phyloP scores from a whole-genome alignment of 2,888 invertebrate genomes.

The Acleris sparsana region DNA sequence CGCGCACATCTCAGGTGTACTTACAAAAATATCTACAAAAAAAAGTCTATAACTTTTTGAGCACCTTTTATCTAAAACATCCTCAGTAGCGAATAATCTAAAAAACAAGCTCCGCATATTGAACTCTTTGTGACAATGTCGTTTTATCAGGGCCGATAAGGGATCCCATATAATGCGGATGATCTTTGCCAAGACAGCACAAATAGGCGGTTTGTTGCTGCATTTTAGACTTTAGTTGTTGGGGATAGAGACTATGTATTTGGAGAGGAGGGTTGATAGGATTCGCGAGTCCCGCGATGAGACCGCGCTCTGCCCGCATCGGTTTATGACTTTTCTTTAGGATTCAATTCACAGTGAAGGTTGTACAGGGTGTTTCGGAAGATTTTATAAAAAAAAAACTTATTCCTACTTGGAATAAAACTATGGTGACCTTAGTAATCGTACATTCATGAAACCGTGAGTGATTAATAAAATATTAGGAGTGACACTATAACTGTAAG shows the following conservation, averaged over 20 bases:
- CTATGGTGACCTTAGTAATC: too few relatives aligned
- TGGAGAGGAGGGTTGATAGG: slow-evolving; percentile 9
- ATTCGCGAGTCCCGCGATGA: slow-evolving; percentile 58
- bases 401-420: not conserved
- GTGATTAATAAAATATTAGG: too few relatives aligned
- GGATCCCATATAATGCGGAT: slow-evolving; percentile 45
- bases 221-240: slow-evolving; percentile 2
- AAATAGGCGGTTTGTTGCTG: not conserved
- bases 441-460: too few relatives aligned
- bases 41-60: not conserved
- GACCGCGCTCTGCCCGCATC: slow-evolving; percentile 69
- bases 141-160: slow-evolving; percentile 73
- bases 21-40: too few relatives aligned
- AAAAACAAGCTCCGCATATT: slow-evolving; percentile 18
- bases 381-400: not conserved
- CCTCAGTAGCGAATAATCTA: slow-evolving; percentile 15
- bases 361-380: slow-evolving; percentile 4
- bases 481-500: too few relatives aligned
- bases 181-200: not conserved
- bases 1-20: not conserved
- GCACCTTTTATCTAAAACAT: slow-evolving; percentile 13
- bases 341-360: slow-evolving; percentile 42
- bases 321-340: slow-evolving; percentile 65
- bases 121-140: slow-evolving; percentile 69
- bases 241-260: not conserved